These are phyloP conservation scores for Euphonia xanthogaster DNA, from an alignment of 2,797 vertebrate species.

Conservation along the genomic window DNA sequence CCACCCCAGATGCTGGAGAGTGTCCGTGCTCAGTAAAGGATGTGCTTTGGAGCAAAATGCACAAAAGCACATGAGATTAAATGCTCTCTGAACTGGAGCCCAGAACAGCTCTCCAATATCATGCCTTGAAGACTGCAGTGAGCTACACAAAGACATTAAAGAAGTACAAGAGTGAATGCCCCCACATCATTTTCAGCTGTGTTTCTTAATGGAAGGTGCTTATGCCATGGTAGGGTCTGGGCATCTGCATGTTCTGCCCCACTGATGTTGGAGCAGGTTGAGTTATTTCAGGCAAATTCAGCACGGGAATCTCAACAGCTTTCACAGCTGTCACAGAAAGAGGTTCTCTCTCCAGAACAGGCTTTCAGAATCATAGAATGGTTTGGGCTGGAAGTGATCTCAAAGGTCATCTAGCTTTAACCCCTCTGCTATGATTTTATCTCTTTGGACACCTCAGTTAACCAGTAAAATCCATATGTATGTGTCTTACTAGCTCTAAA, in stretches of 20 bases:
- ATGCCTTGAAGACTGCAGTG: not conserved
- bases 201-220: not conserved
- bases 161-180: not conserved
- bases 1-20: conserved; percentile 14
- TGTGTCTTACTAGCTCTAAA: not conserved
- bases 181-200: not conserved
- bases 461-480: not conserved
- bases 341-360: not conserved
- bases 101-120: not conserved
- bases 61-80: not conserved
- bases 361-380: not conserved
- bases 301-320: not conserved
- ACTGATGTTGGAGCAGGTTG: not conserved
- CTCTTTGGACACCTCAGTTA: not conserved
- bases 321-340: not conserved
- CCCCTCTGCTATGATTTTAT: not conserved
- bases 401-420: not conserved
- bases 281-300: not conserved
- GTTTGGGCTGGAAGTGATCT: not conserved
- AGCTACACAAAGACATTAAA: not conserved
- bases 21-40: not conserved
- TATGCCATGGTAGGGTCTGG: accelerated
- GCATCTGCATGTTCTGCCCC: accelerated
- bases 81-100: conserved; percentile 5
- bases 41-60: conserved; percentile 1